phyloP scores from a whole-genome alignment of 2,888 invertebrate species.

The Helleia helle region DNA sequence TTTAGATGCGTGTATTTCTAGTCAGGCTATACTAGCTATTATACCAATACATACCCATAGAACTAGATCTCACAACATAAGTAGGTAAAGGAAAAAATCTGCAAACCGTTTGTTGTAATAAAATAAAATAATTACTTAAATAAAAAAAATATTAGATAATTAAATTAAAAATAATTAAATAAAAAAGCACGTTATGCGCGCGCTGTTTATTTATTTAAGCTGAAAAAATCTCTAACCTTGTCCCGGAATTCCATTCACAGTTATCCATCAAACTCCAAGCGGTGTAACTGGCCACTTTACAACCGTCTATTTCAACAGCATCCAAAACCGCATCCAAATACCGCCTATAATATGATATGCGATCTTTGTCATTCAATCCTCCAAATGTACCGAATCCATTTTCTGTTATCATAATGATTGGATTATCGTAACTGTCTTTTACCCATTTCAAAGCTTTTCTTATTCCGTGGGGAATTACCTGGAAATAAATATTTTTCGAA shows the following conservation, averaged over 20 bases:
- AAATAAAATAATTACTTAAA: too few relatives aligned
- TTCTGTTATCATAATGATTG: constrained; percentile 72
- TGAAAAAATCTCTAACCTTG: constrained; percentile 27
- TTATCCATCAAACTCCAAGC: constrained; percentile 61
- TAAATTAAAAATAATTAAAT: too few relatives aligned
- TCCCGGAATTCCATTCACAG: constrained; percentile 46
- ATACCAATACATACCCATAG: too few relatives aligned
- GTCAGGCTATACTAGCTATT: too few relatives aligned
- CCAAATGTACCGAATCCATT: constrained; percentile 71
- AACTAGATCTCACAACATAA: too few relatives aligned
- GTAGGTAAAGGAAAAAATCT: too few relatives aligned
- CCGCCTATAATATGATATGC: constrained; percentile 44
- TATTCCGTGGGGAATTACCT: constrained; percentile 36
- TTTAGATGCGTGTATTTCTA: too few relatives aligned
- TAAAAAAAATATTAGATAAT: too few relatives aligned
- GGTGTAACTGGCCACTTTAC: constrained; percentile 39
- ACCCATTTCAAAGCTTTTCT: constrained; percentile 70
- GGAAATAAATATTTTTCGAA: not conserved
- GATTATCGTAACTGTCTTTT: constrained; percentile 67
- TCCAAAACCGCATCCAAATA: constrained; percentile 41
- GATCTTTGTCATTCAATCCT: constrained; percentile 40
- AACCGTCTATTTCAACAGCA: constrained; percentile 39
- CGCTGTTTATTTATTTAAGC: too few relatives aligned
- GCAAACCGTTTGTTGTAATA: too few relatives aligned
- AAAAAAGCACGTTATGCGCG: too few relatives aligned